Conservation (phyloP, 1,140 invertebrate species). For the Acromyrmex echinatior region DNA sequence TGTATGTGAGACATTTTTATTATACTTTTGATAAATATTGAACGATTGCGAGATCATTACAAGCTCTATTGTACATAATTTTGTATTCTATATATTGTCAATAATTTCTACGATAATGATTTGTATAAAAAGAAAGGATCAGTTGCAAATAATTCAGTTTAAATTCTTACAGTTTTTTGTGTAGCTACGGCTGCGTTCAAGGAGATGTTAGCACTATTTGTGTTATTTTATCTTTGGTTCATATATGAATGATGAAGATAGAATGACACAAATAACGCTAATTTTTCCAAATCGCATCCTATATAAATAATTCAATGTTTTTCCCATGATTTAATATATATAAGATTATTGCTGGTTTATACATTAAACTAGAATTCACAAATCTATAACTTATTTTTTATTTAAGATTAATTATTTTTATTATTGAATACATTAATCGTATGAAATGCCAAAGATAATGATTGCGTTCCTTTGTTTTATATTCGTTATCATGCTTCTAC, state of each 20-base stretch:
- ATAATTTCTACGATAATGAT: slow-evolving; percentile 80
- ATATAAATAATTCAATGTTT: slow-evolving; percentile 71
- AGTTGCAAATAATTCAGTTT: slow-evolving; percentile 71
- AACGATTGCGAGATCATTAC: slow-evolving; percentile 73
- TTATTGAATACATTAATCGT: slow-evolving; percentile 32
- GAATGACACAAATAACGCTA: no score
- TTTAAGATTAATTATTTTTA: slow-evolving; percentile 72
- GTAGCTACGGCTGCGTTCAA: slow-evolving; percentile 42
- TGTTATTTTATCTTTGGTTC: no score
- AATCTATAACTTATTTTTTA: slow-evolving; percentile 78
- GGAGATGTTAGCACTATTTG: no score
- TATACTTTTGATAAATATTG: slow-evolving; percentile 77
- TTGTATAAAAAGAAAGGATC: slow-evolving; percentile 78
- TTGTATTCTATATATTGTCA: slow-evolving; percentile 82
- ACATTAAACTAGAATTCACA: slow-evolving; percentile 51
- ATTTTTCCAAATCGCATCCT: no score
- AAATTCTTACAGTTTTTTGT: slow-evolving; percentile 73
- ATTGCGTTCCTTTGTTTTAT: background rate
- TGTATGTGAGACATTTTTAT: slow-evolving; percentile 75
- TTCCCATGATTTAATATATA: slow-evolving; percentile 67
- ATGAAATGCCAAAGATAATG: background rate
- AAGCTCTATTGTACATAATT: slow-evolving; percentile 82
- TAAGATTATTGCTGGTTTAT: slow-evolving; percentile 70
- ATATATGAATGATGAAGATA: no score
- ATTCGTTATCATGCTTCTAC: background rate